A percentile compares a stretch with the other conserved stretches of the same genome.
Evolutionary conservation across 2,888 invertebrate species (phyloP).

Genomic region (Cataglyphis albicans): DNA sequence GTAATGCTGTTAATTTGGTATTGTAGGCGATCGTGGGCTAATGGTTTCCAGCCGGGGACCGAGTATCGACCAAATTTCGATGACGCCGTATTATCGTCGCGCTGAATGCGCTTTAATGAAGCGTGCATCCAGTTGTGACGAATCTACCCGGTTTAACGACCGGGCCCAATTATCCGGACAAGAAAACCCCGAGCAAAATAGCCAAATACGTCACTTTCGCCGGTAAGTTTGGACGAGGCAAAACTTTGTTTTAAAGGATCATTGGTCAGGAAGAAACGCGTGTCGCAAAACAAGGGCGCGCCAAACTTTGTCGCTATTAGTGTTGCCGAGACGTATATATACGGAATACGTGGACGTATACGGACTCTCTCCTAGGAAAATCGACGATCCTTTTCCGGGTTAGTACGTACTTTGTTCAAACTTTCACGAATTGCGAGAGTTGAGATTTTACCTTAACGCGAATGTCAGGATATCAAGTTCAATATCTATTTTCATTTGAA

Average conservation of each 20-base stretch:
- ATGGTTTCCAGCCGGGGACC: slow-evolving; percentile 49
- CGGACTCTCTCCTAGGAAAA: slow-evolving; percentile 9
- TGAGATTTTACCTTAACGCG: neutral
- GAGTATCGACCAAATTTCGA: slow-evolving; percentile 54
- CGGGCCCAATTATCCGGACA: slow-evolving; percentile 22
- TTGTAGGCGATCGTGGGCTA: slow-evolving; percentile 53
- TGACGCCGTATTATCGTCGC: slow-evolving; percentile 52
- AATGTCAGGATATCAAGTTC: neutral
- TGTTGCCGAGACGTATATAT: slow-evolving; percentile 22
- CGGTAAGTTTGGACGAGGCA: slow-evolving; percentile 26
- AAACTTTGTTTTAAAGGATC: slow-evolving; percentile 9
- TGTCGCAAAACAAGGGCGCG: slow-evolving; percentile 27
- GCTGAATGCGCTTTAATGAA: slow-evolving; percentile 54
- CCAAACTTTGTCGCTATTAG: slow-evolving; percentile 49
- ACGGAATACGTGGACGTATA: neutral
- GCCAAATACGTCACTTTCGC: slow-evolving; percentile 34
- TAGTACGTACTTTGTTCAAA: slow-evolving; percentile 20
- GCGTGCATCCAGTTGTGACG: slow-evolving; percentile 48
- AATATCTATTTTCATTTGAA: neutral
- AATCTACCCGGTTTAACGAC: slow-evolving; percentile 14
- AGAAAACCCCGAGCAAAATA: neutral
- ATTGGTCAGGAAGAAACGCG: slow-evolving; percentile 41
- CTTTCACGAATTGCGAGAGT: neutral
- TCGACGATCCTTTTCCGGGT: slow-evolving; percentile 24
- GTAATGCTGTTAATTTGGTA: slow-evolving; percentile 56